These are phyloP conservation scores for Lamprotornis superbus DNA, from an alignment of 2,113 vertebrate species.

Conservation along the genomic window DNA sequence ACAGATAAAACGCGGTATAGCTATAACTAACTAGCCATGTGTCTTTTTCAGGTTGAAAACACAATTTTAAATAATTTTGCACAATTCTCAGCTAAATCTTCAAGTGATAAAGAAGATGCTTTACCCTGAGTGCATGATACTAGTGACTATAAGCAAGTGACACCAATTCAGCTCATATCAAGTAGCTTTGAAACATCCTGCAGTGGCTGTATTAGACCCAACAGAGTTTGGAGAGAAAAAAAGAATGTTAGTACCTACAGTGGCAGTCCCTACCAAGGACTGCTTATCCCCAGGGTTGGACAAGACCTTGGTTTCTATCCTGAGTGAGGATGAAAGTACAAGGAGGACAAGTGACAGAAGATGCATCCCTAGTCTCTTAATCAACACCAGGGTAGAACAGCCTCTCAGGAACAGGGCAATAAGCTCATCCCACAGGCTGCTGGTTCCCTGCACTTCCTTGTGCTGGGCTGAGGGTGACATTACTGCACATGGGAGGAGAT, in stretches of 20 bases:
- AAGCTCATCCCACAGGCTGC: background rate
- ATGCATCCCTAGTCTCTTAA: background rate
- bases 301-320: background rate
- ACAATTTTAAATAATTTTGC: background rate
- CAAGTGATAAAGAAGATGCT: background rate
- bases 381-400: background rate
- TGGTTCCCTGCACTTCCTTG: background rate
- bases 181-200: background rate
- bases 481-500: rapidly evolving
- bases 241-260: background rate
- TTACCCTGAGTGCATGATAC: background rate
- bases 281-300: background rate
- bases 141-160: background rate
- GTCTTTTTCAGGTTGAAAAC: background rate
- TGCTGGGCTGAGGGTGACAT: background rate
- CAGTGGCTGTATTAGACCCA: background rate
- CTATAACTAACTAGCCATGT: background rate
- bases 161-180: background rate
- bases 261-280: background rate
- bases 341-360: background rate
- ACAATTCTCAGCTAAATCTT: background rate
- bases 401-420: rapidly evolving
- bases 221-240: background rate
- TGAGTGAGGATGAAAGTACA: background rate
- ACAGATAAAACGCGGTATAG: background rate